Base-by-base conservation (phyloP, 2,888 invertebrate genomes). In the Pseudanteris insignis region DNA sequence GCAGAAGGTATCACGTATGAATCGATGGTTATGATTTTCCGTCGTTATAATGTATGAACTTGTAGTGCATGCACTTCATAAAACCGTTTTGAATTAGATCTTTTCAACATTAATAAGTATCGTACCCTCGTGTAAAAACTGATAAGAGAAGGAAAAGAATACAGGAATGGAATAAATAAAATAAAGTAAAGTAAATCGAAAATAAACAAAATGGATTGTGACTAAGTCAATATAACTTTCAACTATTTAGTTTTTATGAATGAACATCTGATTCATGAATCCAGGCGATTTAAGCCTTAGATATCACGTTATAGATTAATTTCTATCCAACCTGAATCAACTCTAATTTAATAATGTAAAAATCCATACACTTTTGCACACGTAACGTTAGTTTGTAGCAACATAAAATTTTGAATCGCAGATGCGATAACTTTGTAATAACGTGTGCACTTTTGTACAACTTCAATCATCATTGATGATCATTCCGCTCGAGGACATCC, bases 51-150 rank as follows among this genome's bases (percentile, higher is more conserved):
- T 47, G 57, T 57, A 50, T 62, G 55, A 62, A 48, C 36, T 62
- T 43, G 46, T 57, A 57, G 62, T 62, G 61, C 50, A 55, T 61
- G 61, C 61, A 61, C 61, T 60, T 54, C 53, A 47, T 60, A 61
- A 61, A 54, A 55, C 60, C 53, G 43, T 53, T 61, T 61, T 55
- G 50, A 61, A 55, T 61, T 61, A 61, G 61, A 61, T 55, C 54
- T 61, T 61, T 55, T 55, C 54, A 75, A 75, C 74, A 74, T 67
- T 73, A 41, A 51, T 63, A 64, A 67, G 72, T 72, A 72, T 74
- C 71, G 68, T 40, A 70, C 70, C 72, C 70, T 69, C 71, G 70
- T 68, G 69, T 68, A 70, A 67, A 58, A 63, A 66, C 37, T 54
- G 60, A 48, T 53, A 28, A 58, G 40, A 36, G 41, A 54, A 48